Percentiles rank a stretch among this genome's conserved stretches.
Conservation (phyloP, 2,888 invertebrate genomes). For the Antheraea yamamai region DNA sequence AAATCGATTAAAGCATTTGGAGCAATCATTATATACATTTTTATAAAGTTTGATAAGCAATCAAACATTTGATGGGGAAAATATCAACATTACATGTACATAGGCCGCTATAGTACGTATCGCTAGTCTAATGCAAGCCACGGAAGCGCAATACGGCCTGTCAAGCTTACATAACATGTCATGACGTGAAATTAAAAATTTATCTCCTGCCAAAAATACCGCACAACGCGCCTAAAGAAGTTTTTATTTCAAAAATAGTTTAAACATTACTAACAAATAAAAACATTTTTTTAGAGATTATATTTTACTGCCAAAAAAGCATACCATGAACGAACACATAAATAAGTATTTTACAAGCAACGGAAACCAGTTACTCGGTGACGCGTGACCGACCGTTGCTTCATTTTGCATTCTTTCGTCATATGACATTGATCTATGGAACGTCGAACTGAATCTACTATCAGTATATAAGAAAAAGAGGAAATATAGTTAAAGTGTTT, state of each 20-base stretch:
- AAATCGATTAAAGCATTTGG: too few relatives aligned
- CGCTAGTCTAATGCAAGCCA: too few relatives aligned
- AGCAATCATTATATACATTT: too few relatives aligned
- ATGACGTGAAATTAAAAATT: too few relatives aligned
- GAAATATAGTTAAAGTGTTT: background rate
- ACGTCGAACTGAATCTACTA: background rate
- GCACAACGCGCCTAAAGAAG: too few relatives aligned
- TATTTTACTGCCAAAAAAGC: background rate
- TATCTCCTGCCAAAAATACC: too few relatives aligned
- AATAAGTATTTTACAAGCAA: background rate
- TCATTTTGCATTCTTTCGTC: constrained; percentile 24
- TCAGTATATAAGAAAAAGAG: background rate
- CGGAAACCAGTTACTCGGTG: background rate
- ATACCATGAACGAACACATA: background rate
- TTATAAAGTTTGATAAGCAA: too few relatives aligned
- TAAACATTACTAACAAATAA: background rate
- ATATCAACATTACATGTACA: too few relatives aligned
- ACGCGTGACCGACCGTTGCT: background rate
- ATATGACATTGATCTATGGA: constrained; percentile 25
- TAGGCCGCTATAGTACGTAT: too few relatives aligned
- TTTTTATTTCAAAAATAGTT: background rate
- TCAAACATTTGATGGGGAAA: too few relatives aligned
- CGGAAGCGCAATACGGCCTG: too few relatives aligned
- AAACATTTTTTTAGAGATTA: background rate
- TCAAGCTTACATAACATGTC: too few relatives aligned